Conservation (phyloP, 2,113 vertebrate species). For the Cottus gobio region DNA sequence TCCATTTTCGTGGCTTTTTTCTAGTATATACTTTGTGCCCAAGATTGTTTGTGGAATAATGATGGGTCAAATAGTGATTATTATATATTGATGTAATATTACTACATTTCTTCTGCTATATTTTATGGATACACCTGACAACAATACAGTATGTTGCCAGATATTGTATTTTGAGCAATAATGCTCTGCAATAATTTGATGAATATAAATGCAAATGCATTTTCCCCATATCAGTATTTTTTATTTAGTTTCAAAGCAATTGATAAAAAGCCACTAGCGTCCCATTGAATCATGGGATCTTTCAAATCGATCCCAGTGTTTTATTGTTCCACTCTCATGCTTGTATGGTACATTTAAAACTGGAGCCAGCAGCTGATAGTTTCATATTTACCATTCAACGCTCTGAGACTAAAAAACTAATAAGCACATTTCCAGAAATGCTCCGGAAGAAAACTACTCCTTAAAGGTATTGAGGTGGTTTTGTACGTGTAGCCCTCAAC, state of each 20-base stretch:
- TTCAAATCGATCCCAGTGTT: conserved; percentile 23
- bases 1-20: conserved; percentile 56
- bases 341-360: not conserved
- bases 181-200: conserved; percentile 68
- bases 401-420: not conserved
- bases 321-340: not conserved
- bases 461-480: not conserved
- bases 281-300: not conserved
- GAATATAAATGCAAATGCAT: conserved; percentile 9
- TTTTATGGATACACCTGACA: conserved; percentile 4
- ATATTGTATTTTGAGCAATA: conserved; percentile 71
- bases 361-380: not conserved
- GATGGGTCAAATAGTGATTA: conserved; percentile 18
- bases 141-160: conserved; percentile 21
- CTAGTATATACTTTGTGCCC: conserved; percentile 45
- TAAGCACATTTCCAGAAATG: not conserved
- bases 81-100: conserved; percentile 34
- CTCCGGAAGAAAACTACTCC: not conserved
- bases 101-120: conserved; percentile 33
- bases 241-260: conserved; percentile 18
- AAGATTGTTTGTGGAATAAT: conserved; percentile 49
- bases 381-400: not conserved
- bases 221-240: conserved; percentile 37
- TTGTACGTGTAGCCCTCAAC: conserved; percentile 16
- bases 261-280: conserved; percentile 1